Base-by-base conservation (phyloP, 92 coral and sea anemone genomes). In the Epizoanthus scotinus region DNA sequence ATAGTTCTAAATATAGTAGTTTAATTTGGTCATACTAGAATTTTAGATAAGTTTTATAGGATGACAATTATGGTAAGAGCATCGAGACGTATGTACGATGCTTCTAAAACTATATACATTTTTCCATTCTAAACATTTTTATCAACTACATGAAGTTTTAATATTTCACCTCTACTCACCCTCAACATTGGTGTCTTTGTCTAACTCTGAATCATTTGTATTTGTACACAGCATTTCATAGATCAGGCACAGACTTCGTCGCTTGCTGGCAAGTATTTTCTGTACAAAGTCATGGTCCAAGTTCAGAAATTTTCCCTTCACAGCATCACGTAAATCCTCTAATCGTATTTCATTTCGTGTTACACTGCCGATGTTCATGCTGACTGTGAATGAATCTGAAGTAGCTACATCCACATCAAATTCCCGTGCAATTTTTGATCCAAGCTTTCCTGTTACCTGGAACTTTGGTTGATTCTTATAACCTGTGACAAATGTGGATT, bases 381-480 rank as follows among this genome's bases (percentile, higher is more conserved):
- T 83, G 67, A 95, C 89, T 2, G 90, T 84, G 73, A 95, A 85
- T 6, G 96, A 87, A 68, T 95, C 96, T 29, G 82, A 71, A 31
- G 94, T 85, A 14, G 87, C 85, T 25, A 85, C 78, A 63, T 95
- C 99, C 55, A 95, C 87, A 15, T 93, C 96, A 85, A 95, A 89
- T 59, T 95, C 98, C 14, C 77, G 52, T 9, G 99, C 99, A 86
- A 95, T 86, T 83, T 95, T 93, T 13, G 73, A 88, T 36, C 99
- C 99, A 60, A 95, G 89, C 70, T 89, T 93, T 8, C 99, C 99
- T 34, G 84, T 80, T 5, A 86, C 93, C 73, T 91, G 91, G 55
- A 93, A 88, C 82, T 84, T 85, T 28, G 99, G 99, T 6, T 91
- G 87, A 70, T 94, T 95, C 73, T 91, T 67, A 84, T 95, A 95